A percentile compares a stretch with the other conserved stretches of the same genome.
Conservation (phyloP, 2,888 invertebrate genomes). For the Ernsta delagoae region DNA sequence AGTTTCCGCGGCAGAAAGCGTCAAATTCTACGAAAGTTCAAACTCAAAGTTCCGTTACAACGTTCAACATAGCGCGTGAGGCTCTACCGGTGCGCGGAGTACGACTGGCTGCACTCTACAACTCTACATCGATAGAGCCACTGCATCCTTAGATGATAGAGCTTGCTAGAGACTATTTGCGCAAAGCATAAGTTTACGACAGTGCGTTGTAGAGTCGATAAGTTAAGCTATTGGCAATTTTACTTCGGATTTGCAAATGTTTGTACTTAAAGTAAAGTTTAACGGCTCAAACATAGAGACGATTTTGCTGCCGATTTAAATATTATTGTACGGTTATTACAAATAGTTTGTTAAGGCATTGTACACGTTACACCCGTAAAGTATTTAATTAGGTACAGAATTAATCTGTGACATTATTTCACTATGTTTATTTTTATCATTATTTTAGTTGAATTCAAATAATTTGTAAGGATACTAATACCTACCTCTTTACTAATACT, state of each 20-base stretch:
- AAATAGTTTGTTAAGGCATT: neutral
- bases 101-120: constrained; percentile 27
- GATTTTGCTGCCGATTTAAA: neutral
- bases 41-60: constrained; percentile 7
- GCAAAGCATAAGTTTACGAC: neutral
- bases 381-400: neutral
- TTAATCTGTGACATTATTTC: neutral
- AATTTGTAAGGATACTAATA: too few species aligned
- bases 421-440: too few species aligned
- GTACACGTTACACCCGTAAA: neutral
- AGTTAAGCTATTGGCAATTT: neutral
- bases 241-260: neutral
- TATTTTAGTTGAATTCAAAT: too few species aligned
- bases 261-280: neutral
- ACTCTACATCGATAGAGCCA: constrained; percentile 11
- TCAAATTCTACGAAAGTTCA: constrained; percentile 53
- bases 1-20: constrained; percentile 65
- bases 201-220: neutral
- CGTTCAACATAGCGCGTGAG: constrained; percentile 20
- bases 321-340: too few species aligned
- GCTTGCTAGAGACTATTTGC: constrained; percentile 2
- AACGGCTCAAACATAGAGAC: neutral
- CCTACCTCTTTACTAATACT: too few species aligned
- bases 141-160: constrained; percentile 4
- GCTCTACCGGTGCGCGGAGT: constrained; percentile 16